Conservation (phyloP, 2,113 vertebrate genomes). For the Tragelaphus imberbis region DNA sequence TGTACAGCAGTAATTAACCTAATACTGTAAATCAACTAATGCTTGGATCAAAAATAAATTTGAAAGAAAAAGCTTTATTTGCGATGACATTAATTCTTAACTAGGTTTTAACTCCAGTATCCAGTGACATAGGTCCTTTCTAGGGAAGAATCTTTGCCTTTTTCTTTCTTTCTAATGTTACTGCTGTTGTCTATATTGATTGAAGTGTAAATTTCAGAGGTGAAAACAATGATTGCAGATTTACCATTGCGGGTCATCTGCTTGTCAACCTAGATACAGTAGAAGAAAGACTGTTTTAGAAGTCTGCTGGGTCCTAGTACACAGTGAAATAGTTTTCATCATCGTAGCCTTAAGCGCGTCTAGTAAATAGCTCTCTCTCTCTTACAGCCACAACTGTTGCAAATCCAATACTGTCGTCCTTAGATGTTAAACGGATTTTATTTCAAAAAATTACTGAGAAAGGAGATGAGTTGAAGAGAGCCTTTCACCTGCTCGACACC, state of each 20-base stretch:
- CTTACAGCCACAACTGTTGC: slow-evolving; percentile 47
- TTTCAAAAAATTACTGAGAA: slow-evolving; percentile 67
- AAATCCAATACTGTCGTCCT: slow-evolving; percentile 58
- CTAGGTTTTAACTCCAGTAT: neutral
- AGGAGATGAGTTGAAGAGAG: slow-evolving; percentile 65
- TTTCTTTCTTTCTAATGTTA: neutral
- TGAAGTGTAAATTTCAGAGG: neutral
- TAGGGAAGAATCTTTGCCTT: neutral
- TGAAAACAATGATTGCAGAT: neutral
- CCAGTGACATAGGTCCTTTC: neutral
- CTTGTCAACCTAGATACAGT: accelerated
- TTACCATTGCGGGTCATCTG: neutral
- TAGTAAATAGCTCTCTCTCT: slow-evolving; percentile 49
- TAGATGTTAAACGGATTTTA: slow-evolving; percentile 67
- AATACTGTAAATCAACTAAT: neutral
- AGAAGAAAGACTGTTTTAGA: neutral
- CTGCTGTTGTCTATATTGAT: neutral
- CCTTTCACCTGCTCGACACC: slow-evolving; percentile 70
- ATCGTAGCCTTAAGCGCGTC: neutral
- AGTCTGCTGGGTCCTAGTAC: neutral
- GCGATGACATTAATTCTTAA: neutral
- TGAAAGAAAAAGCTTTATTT: neutral
- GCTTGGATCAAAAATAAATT: neutral
- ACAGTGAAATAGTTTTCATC: neutral
- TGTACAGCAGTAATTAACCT: neutral